Percentiles rank a stretch among this genome's conserved stretches.
phyloP scores from a whole-genome alignment of 2,888 invertebrate species.

The Kuschelorhynchus macadamiae region DNA sequence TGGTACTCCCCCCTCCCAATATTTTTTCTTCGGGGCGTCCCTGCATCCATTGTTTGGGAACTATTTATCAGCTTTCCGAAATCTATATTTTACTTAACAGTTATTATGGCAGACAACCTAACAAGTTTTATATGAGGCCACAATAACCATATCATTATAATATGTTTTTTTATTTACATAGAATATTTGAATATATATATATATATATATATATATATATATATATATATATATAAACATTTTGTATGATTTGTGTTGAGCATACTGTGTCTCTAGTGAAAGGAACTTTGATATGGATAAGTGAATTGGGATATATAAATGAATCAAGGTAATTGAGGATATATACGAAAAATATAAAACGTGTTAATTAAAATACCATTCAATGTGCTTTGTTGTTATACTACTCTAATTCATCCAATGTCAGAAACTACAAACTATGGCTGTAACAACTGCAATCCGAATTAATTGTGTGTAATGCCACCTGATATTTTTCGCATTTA shows the following conservation, averaged over 20 bases:
- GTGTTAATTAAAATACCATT: constrained; percentile 16
- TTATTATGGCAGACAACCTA: too few relatives aligned
- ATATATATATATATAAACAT: too few relatives aligned
- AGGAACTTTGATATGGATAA: constrained; percentile 14
- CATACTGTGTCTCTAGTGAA: constrained; percentile 3
- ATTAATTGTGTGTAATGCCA: not conserved
- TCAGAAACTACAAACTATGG: constrained; percentile 17
- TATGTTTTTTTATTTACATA: too few relatives aligned
- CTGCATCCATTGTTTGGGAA: too few relatives aligned
- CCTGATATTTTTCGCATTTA: constrained; percentile 1
- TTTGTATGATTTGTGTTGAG: not conserved
- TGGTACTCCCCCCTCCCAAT: too few relatives aligned
- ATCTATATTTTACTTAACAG: too few relatives aligned
- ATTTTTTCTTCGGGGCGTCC: too few relatives aligned
- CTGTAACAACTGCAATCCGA: not conserved
- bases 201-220: too few relatives aligned
- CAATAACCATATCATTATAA: too few relatives aligned
- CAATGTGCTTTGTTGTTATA: constrained; percentile 26
- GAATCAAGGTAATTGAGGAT: constrained; percentile 4
- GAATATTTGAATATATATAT: too few relatives aligned
- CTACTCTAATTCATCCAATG: constrained; percentile 21
- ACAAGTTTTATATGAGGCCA: too few relatives aligned
- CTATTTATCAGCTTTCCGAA: too few relatives aligned
- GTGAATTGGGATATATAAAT: constrained; percentile 10
- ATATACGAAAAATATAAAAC: constrained; percentile 17